These are phyloP conservation scores for Xenopus borealis DNA, from an alignment of 2,113 vertebrate genomes.

Conservation along the genomic window DNA sequence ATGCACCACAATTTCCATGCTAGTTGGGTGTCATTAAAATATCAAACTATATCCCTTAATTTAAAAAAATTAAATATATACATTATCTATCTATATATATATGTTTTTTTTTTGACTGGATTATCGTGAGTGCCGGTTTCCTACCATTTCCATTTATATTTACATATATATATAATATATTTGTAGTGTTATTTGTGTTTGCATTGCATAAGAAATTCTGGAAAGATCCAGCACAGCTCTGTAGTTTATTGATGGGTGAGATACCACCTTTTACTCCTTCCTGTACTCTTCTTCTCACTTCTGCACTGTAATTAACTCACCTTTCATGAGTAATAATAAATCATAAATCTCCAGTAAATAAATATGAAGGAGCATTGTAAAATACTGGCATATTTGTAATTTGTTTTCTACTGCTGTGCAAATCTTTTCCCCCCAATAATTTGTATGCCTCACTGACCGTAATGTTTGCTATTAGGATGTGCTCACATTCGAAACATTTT, in stretches of 20 bases:
- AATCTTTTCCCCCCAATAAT: conserved; percentile 39
- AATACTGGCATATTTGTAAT: conserved; percentile 44
- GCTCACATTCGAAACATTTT: conserved; percentile 35
- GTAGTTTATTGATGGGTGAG: conserved; percentile 1
- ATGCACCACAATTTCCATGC: no score
- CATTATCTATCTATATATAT: no score
- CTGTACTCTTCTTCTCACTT: conserved; percentile 18
- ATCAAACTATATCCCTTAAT: no score
- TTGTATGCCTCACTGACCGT: conserved; percentile 45
- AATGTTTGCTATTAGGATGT: conserved; percentile 51
- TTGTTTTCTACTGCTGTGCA: conserved; percentile 43
- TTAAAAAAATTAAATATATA: no score
- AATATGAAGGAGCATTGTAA: conserved; percentile 25
- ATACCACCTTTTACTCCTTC: conserved; percentile 11
- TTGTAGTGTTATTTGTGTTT: no score
- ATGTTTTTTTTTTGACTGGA: no score
- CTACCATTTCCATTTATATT: no score
- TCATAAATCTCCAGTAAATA: conserved; percentile 40
- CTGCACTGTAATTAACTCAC: conserved; percentile 34
- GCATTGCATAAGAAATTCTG: neutral
- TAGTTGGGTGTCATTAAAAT: no score
- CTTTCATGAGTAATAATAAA: conserved; percentile 29
- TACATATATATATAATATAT: no score
- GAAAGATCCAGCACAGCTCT: neutral
- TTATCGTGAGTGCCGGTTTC: no score